These are phyloP conservation scores for Oscheius sp. DNA, from an alignment of 2,888 invertebrate species.

Conservation along the genomic window DNA sequence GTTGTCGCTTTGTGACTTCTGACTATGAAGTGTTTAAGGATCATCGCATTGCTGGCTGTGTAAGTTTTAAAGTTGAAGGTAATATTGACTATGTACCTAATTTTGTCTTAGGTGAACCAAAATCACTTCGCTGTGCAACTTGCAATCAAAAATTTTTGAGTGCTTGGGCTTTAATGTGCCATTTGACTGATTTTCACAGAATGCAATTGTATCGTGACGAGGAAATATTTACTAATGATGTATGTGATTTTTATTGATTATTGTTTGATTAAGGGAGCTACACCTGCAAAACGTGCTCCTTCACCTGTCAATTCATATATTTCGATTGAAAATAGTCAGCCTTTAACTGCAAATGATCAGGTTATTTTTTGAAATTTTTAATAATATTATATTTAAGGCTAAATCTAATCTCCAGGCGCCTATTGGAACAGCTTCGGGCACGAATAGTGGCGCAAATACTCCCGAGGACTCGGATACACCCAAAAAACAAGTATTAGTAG, in stretches of 20 bases:
- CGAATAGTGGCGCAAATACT: neutral
- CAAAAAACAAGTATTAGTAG: neutral
- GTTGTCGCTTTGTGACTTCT: constrained; percentile 81
- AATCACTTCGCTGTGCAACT: constrained; percentile 56
- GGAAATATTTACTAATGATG: constrained; percentile 5
- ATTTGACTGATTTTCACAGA: constrained; percentile 64
- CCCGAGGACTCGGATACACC: neutral
- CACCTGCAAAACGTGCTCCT: constrained; percentile 17
- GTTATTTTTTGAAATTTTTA: too few relatives aligned
- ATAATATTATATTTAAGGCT: neutral
- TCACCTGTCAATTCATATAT: neutral
- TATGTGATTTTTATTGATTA: neutral
- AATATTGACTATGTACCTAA: too few relatives aligned
- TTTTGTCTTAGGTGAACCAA: constrained; percentile 43
- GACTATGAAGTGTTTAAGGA: constrained; percentile 80
- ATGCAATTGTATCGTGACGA: constrained; percentile 51
- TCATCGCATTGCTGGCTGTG: constrained; percentile 75
- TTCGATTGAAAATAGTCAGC: constrained; percentile 3
- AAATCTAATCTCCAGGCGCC: constrained; percentile 19
- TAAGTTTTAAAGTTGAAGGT: constrained; percentile 41
- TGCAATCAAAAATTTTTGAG: constrained; percentile 54
- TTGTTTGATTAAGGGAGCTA: constrained; percentile 2
- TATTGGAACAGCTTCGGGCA: constrained; percentile 14
- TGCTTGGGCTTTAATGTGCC: constrained; percentile 58
- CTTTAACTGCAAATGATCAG: constrained; percentile 1